Evolutionary conservation across 2,797 vertebrate genomes (phyloP).

Genomic region (Limnodromus scolopaceus): DNA sequence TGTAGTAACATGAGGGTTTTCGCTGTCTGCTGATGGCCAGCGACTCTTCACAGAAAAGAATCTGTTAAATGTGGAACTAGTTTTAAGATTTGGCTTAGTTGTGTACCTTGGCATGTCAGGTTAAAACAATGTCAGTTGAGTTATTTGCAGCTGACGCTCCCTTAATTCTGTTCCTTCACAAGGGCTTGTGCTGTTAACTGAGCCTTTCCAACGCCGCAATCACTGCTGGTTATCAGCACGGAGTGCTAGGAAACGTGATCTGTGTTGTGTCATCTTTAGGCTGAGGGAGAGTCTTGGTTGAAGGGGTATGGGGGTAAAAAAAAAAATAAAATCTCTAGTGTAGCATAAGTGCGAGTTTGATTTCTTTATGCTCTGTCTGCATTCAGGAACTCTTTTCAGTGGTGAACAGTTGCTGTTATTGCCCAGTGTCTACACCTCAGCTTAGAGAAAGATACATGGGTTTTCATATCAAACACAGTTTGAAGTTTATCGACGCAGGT

Average conservation of each 20-base stretch:
- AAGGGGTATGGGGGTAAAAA: neutral
- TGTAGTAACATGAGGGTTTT: neutral
- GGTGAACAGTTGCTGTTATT: neutral
- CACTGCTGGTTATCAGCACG: neutral
- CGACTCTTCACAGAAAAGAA: neutral
- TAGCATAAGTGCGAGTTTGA: neutral
- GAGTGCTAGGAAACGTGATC: neutral
- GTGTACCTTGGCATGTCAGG: conserved; percentile 36
- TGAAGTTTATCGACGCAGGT: neutral
- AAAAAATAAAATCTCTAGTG: neutral
- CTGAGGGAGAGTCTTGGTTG: neutral
- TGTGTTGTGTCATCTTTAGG: neutral
- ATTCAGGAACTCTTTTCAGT: neutral
- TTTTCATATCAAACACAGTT: neutral
- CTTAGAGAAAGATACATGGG: accelerated
- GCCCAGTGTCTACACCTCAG: neutral
- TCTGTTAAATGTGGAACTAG: neutral
- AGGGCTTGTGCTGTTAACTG: neutral
- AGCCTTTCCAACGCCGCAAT: neutral
- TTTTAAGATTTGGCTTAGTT: conserved; percentile 24
- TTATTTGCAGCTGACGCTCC: neutral
- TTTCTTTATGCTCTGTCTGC: neutral
- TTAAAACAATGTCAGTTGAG: conserved; percentile 54
- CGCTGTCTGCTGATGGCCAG: neutral
- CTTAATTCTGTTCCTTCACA: neutral